Evolutionary conservation across 1,140 invertebrate genomes (phyloP), one percentile per base, ranked within the genome.

Genomic region (Scaptomyza hsui): DNA sequence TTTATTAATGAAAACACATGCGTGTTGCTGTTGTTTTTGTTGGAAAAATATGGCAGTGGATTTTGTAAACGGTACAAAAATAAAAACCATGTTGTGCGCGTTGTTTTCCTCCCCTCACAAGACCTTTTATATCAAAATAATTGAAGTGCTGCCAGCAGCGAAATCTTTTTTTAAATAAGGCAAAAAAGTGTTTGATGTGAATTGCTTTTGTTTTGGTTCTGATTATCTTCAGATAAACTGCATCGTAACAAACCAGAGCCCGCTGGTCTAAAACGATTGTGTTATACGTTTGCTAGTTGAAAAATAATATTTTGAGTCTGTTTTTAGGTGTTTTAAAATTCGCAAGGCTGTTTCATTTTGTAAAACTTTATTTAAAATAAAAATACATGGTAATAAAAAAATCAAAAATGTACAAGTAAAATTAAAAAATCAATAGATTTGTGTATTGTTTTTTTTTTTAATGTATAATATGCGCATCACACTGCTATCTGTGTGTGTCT

Each of bases 351-450:
- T 61, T 35, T 75, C 73, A 70, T 85, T 86, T 86, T 86, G 73
- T 85, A 81, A 85, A 86, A 86, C 82, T 86, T 86, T 86, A 86
- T 86, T 85, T 88, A 48, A 86, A 86, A 88, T 86, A 86, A 83
- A 82, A 83, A 88, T 86, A 86, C 77, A 88, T 62, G 74, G 82
- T 86, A 86, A 75, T 86, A 77, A 88, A 85, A 75, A 83, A 86
- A 81, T 77, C 48, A 86, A 86, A 86, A 85, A 86, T 86, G 71
- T 86, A 86, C 82, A 86, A 13, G 81, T 88, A 81, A 77, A 88
- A 77, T 78, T 86, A 88, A 65, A 83, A 83, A 88, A 86, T 86
- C 82, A 88, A 78, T 81, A 77, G 64, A 81, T 81, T 81, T 86
- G 63, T 61, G 44, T 80, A 76, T 68, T 73, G 53, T 71, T 45